Percentiles rank a stretch among this genome's conserved stretches.
Conservation (phyloP, 2,797 vertebrate species). For the Artibeus jamaicensis region DNA sequence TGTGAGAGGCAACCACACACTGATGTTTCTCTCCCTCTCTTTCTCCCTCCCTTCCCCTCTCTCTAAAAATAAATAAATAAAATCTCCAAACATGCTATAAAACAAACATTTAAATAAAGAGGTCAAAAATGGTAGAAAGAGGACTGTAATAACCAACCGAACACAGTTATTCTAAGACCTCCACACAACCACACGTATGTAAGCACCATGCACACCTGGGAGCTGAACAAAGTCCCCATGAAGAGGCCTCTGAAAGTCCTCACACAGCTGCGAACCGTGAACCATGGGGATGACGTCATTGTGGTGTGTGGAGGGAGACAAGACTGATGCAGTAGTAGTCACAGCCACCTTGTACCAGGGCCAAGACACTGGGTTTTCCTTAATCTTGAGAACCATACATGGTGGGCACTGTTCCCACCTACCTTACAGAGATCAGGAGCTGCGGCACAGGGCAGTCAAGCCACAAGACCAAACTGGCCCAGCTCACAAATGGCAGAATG, state of each 20-base stretch:
- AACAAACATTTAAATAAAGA: neutral
- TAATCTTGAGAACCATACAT: neutral
- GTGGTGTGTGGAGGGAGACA: neutral
- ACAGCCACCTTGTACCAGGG: neutral
- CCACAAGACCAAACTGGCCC: neutral
- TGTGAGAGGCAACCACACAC: too few relatives aligned
- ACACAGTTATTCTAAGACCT: neutral
- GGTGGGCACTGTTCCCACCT: neutral
- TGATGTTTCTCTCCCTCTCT: too few relatives aligned
- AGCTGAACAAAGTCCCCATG: neutral
- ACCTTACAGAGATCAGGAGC: neutral
- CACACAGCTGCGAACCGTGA: neutral
- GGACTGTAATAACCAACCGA: neutral
- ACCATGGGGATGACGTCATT: neutral
- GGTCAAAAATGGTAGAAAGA: neutral
- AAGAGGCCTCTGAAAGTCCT: neutral
- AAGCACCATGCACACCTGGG: neutral
- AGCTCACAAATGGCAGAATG: neutral
- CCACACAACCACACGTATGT: fast-evolving
- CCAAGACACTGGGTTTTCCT: neutral
- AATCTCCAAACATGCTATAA: neutral
- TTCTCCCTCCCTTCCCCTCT: too few relatives aligned
- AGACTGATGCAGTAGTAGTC: neutral
- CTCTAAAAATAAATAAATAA: too few relatives aligned
- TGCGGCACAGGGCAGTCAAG: neutral